phyloP scores from a whole-genome alignment of 1,140 invertebrate species.

The Psix sp. region DNA sequence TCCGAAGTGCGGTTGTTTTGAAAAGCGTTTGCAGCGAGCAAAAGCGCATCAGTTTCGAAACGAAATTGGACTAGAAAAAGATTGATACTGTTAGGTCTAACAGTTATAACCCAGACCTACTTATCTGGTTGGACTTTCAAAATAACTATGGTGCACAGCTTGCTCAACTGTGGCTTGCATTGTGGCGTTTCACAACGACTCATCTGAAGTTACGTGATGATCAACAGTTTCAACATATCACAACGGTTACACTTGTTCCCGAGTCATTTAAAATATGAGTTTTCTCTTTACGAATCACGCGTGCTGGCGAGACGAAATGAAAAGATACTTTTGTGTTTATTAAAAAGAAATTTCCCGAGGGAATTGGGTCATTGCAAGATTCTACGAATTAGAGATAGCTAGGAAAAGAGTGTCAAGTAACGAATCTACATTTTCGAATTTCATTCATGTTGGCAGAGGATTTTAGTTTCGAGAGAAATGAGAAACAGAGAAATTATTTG shows the following conservation, averaged over 20 bases:
- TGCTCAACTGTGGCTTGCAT: slow-evolving; percentile 50
- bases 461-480: too few relatives aligned
- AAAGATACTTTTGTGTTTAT: too few relatives aligned
- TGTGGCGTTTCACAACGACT: slow-evolving; percentile 27
- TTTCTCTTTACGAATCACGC: not conserved
- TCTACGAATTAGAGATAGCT: too few relatives aligned
- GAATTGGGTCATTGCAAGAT: too few relatives aligned
- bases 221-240: slow-evolving; percentile 13
- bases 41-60: too few relatives aligned
- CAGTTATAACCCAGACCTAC: slow-evolving; percentile 74
- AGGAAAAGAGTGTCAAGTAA: too few relatives aligned
- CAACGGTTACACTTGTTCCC: slow-evolving; percentile 29
- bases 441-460: too few relatives aligned
- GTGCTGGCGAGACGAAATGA: not conserved
- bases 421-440: too few relatives aligned
- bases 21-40: not conserved
- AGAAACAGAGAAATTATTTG: too few relatives aligned
- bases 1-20: too few relatives aligned
- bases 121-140: slow-evolving; percentile 58
- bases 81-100: slow-evolving; percentile 72
- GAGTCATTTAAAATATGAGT: not conserved
- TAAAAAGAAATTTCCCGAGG: too few relatives aligned
- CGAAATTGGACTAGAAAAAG: slow-evolving; percentile 7
- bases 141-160: slow-evolving; percentile 49
- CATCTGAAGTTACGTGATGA: too few relatives aligned